Conservation (phyloP, 2,888 invertebrate species). For the Pammene fasciana region DNA sequence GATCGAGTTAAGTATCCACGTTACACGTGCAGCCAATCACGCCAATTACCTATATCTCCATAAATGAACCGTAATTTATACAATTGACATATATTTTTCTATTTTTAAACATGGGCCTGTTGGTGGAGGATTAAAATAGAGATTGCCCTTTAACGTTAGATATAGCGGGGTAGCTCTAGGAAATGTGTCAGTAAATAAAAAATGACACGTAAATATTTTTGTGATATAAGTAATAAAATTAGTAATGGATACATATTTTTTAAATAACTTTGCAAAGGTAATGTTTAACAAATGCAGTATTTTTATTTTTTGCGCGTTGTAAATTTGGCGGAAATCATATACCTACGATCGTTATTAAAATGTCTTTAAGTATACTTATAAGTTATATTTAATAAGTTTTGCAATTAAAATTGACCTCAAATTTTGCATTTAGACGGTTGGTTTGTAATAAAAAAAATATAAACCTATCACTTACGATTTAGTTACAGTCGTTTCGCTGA, state of each 20-base stretch:
- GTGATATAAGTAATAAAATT: neutral
- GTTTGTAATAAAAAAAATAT: no score
- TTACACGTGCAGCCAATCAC: slow-evolving; percentile 68
- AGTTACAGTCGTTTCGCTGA: no score
- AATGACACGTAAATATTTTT: neutral
- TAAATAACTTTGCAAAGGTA: no score
- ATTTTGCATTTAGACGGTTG: no score
- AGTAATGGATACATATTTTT: neutral
- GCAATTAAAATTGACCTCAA: no score
- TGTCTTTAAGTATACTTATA: no score
- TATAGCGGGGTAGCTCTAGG: neutral
- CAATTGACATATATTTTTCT: slow-evolving; percentile 36
- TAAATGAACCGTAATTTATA: slow-evolving; percentile 39
- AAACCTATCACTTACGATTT: no score
- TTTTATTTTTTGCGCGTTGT: no score
- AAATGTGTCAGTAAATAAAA: neutral
- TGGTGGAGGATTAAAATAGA: slow-evolving; percentile 21
- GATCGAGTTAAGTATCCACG: slow-evolving; percentile 39
- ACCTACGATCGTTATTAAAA: no score
- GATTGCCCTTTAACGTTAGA: slow-evolving; percentile 3
- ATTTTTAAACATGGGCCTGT: slow-evolving; percentile 35
- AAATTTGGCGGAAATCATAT: no score
- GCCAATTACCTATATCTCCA: slow-evolving; percentile 50
- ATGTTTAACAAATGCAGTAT: no score
- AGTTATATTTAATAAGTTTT: no score